A percentile compares a stretch with the other conserved stretches of the same genome.
phyloP scores from a whole-genome alignment of 2,888 invertebrate genomes.

The Eristalis arbustorum region DNA sequence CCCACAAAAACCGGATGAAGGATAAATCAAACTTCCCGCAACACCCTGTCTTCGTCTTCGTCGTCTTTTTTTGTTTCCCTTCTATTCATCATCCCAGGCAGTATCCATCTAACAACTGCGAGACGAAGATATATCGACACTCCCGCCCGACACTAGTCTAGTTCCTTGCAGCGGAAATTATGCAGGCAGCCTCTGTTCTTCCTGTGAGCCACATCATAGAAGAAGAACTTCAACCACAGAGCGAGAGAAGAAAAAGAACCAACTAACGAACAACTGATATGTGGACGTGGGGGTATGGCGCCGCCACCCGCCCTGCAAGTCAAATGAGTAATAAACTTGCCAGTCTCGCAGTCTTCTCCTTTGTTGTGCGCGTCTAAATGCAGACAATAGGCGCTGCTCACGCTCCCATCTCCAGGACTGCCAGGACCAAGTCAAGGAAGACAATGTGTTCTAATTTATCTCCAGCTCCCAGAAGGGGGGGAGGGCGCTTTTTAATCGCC shows the following conservation, averaged over 20 bases:
- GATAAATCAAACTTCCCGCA: conserved; percentile 5
- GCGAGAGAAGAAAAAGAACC: no score
- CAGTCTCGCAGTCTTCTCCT: conserved; percentile 10
- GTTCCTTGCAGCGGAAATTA: conserved; percentile 16
- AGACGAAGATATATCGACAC: conserved; percentile 37
- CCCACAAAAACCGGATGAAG: background rate
- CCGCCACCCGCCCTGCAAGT: conserved; percentile 22
- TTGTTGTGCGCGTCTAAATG: conserved; percentile 40
- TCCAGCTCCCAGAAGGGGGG: conserved; percentile 8
- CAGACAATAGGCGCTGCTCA: conserved; percentile 16
- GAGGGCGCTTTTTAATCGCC: conserved; percentile 47
- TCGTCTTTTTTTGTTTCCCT: conserved; percentile 29
- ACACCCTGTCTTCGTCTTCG: conserved; percentile 42
- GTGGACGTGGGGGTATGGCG: background rate
- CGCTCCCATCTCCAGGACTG: background rate
- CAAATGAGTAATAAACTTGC: conserved; percentile 65
- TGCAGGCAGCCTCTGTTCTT: background rate
- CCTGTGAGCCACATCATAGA: conserved; percentile 6
- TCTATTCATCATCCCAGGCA: background rate
- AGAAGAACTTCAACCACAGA: no score
- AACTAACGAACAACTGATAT: background rate
- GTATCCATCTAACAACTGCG: background rate
- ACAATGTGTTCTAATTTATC: conserved; percentile 63
- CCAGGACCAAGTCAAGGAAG: conserved; percentile 38
- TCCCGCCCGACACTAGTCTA: no score